These are phyloP conservation scores for Mustela lutreola DNA, from an alignment of 2,113 vertebrate genomes.

Conservation along the genomic window DNA sequence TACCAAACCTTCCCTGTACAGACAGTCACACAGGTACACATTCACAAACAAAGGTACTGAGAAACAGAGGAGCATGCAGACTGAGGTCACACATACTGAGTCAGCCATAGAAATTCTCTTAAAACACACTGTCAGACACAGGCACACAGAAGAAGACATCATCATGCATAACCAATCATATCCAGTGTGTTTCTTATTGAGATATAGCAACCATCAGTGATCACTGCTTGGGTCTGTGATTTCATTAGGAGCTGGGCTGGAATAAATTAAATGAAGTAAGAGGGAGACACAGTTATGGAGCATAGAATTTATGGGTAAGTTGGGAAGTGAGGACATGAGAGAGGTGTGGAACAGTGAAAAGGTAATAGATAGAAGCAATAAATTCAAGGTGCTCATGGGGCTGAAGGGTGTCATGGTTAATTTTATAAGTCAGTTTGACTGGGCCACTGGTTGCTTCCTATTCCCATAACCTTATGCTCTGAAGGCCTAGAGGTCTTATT, in stretches of 20 bases:
- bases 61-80: neutral
- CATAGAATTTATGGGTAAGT: neutral
- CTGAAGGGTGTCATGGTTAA: neutral
- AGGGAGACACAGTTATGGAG: neutral
- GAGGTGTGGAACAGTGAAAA: slow-evolving; percentile 11
- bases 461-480: neutral
- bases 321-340: neutral
- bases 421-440: slow-evolving; percentile 34
- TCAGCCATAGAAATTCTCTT: neutral
- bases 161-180: neutral
- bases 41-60: neutral
- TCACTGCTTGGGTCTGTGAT: neutral
- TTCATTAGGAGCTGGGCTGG: neutral
- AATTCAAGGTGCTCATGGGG: neutral
- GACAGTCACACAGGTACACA: neutral
- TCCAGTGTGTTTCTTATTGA: neutral
- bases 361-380: neutral
- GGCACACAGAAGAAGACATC: neutral
- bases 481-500: neutral
- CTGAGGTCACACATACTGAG: neutral
- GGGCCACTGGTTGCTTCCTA: neutral
- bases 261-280: neutral
- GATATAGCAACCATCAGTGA: neutral
- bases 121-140: neutral
- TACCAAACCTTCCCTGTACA: neutral